phyloP scores from a whole-genome alignment of 2,113 vertebrate species.

The Anhinga rufa region DNA sequence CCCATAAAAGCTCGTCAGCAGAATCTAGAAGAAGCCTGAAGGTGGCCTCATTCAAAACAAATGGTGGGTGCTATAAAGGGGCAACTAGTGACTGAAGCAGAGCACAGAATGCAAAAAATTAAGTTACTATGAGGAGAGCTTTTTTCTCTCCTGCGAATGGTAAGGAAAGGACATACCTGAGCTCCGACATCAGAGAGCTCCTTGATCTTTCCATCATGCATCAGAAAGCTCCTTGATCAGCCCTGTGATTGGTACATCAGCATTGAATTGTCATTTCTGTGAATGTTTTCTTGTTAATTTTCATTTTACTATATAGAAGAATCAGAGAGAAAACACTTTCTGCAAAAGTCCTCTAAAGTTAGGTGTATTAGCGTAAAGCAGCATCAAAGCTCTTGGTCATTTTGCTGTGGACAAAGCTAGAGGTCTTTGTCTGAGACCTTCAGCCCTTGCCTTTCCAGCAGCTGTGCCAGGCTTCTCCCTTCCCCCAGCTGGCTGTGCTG shows the following conservation, averaged over 20 bases:
- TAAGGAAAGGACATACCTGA: background rate
- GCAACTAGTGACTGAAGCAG: background rate
- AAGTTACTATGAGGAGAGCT: background rate
- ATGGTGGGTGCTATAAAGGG: background rate
- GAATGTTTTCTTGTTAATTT: background rate
- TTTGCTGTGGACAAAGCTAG: background rate
- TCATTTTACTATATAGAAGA: background rate
- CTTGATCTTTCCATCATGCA: conserved; percentile 54
- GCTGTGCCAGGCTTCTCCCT: background rate
- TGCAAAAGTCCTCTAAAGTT: background rate
- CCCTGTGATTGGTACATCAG: background rate
- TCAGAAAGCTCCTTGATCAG: conserved; percentile 53
- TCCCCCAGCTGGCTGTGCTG: conserved; percentile 1
- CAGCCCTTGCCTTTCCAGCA: background rate
- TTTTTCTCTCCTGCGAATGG: background rate
- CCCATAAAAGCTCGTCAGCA: background rate
- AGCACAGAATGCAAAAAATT: background rate
- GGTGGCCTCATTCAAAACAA: background rate
- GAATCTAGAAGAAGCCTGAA: background rate
- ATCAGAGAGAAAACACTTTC: background rate
- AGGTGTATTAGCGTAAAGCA: background rate
- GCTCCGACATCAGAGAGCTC: conserved; percentile 42
- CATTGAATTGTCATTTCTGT: background rate
- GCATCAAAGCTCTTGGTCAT: background rate
- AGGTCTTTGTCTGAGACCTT: background rate